These are phyloP conservation scores for Caretta caretta DNA, from an alignment of 2,113 vertebrate genomes.

Conservation along the genomic window DNA sequence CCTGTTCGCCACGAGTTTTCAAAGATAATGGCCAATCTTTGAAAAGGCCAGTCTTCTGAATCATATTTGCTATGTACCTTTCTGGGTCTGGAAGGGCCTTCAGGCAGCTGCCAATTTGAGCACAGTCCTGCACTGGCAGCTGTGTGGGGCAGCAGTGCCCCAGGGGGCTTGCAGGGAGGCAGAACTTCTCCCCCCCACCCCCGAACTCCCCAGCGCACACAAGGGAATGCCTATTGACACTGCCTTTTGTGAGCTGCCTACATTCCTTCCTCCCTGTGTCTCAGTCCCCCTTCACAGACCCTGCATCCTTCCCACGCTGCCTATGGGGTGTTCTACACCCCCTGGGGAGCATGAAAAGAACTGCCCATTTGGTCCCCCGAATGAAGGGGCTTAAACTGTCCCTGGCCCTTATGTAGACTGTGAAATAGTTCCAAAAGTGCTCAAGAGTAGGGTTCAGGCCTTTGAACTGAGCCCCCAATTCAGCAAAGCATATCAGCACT, in stretches of 20 bases:
- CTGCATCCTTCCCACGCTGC: background rate
- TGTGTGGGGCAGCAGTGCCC: background rate
- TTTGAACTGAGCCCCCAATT: background rate
- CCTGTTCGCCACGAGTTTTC: too few relatives aligned
- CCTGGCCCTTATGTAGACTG: background rate
- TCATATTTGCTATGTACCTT: background rate
- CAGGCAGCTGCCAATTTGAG: background rate
- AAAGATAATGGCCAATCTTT: too few relatives aligned
- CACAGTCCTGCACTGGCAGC: background rate
- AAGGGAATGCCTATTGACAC: background rate
- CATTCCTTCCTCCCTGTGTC: background rate
- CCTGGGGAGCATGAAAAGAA: background rate
- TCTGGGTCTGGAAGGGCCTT: background rate
- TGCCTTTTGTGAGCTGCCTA: background rate
- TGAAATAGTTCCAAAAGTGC: background rate
- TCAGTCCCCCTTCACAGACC: fast-evolving
- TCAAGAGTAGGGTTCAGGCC: fast-evolving
- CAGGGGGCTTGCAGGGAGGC: background rate
- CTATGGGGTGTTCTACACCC: background rate
- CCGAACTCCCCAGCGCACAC: fast-evolving
- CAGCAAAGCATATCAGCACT: background rate
- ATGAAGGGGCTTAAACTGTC: background rate
- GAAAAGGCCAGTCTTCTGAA: background rate
- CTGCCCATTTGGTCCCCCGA: background rate
- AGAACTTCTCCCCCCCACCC: background rate